Evolutionary conservation across 1,140 invertebrate genomes (phyloP), one percentile per base, ranked within the genome.

Genomic region (Hermatobates lingyangjiaoensis): DNA sequence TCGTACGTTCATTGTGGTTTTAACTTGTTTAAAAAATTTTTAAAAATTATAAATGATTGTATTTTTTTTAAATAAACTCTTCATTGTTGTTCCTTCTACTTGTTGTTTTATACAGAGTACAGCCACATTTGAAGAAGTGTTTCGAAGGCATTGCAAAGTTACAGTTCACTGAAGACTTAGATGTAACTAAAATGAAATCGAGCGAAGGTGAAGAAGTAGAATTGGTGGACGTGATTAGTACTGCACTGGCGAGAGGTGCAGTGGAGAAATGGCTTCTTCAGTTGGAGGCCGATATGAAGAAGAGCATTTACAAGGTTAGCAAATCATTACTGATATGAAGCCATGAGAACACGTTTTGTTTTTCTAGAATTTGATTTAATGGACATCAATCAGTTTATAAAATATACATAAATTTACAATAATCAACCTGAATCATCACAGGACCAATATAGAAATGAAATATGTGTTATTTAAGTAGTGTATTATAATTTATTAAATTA

Each of bases 241-340:
- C 92, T 0, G 74, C 75, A 1, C 78, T 81, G 51, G 88, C 91
- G n/a, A 72, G 87, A 60, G 91, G 93, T 48, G 87, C 91, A 66
- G 93, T 98, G 0, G 94, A 98, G 67, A 95, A 94, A 70, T 97
- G 93, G 93, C 70, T 98, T 2, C 64, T 90, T 1, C 84, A 96
- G 61, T 68, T 98, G 23, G 93, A 98, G 67, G 64, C 59, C n/a
- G 73, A 78, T 40, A 97, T 97, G 90, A 87, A 92, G 61, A 78
- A 77, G 48, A 93, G 88, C 27, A 71, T 97, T 1, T 79, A 84
- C 61, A 56, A 60, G 55, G 57, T 61, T 52, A 30, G 38, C 7
- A 1, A 28, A 1, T 48, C 14, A 18, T n/a, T 50, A 45, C 15
- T n/a, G n/a, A 45, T 10, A 45, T 12, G 20, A 45, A 10, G 7